Evolutionary conservation across 2,797 vertebrate genomes (phyloP), one percentile per base, ranked within the genome.

Genomic region (Platyrinchus mystaceus): DNA sequence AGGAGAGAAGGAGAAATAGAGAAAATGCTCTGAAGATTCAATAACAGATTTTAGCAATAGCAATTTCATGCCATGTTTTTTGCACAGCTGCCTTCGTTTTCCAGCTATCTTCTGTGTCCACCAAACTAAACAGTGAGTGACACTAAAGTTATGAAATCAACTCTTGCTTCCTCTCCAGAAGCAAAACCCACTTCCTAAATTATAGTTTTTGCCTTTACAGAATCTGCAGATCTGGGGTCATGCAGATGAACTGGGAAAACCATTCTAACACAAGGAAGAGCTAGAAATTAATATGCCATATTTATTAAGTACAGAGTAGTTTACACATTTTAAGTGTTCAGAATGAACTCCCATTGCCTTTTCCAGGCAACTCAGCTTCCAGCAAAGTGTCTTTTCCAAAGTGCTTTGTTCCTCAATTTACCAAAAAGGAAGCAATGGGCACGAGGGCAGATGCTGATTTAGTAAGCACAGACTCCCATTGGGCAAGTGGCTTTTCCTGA

Each of bases 401-500:
- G 66, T 37, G 79, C 41, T 85, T 75, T 77, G 39, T 87, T 96
- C 91, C 89, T 93, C 81, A 66, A 6, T 89, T 89, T 78, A 89
- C 80, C 59, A 78, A 67, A 85, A 83, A 87, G 93, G 90, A 97
- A 94, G 88, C 74, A 90, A 77, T 36, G 93, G 77, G 88, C 89
- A 84, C 22, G 39, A 92, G 91, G 82, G 79, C 87, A 96, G 83
- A 92, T 76, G 84, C 59, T 90, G 95, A 90, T 73, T 66, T 90
- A 88, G 82, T 76, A 75, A 90, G 52, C 5, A 19, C 22, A 78
- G 62, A n/a, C 55, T 91, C 53, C 23, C 59, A 6, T 90, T 94
- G 59, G 77, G 81, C 76, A 96, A 94, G 66, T 62, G 84, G 69
- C 87, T 95, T 93, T 96, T 96, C 95, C 94, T 94, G 83, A 87